Conservation (phyloP, 2,797 vertebrate species). For the Monodelphis domestica region DNA sequence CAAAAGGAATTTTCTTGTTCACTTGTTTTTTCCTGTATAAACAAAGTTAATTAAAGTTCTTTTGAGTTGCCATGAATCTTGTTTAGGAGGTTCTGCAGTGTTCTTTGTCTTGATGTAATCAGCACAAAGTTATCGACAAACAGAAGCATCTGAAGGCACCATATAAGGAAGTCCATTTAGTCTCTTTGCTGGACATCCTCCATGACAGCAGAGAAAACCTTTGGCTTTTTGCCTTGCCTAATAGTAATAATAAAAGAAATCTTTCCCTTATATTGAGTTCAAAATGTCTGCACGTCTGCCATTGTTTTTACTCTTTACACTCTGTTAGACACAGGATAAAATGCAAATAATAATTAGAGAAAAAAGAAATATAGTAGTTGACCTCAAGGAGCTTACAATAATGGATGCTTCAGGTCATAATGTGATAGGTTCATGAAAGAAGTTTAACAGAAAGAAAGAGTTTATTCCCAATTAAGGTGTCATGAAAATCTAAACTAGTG, state of each 20-base stretch:
- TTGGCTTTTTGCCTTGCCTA: background rate
- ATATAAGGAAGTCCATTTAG: background rate
- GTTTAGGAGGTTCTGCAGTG: background rate
- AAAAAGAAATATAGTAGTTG: background rate
- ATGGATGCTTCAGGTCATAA: no score
- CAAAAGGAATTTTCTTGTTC: background rate
- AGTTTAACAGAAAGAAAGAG: no score
- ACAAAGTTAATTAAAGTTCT: background rate
- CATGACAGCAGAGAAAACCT: background rate
- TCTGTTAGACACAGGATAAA: background rate
- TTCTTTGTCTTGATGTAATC: background rate
- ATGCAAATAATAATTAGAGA: background rate
- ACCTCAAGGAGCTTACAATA: no score
- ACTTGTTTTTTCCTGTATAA: background rate
- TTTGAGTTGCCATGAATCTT: background rate
- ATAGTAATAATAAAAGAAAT: background rate
- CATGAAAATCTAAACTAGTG: no score
- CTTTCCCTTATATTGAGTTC: background rate
- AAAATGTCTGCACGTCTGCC: background rate
- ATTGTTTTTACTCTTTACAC: background rate
- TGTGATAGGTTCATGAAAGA: no score
- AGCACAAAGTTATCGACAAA: no score
- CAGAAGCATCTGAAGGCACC: background rate
- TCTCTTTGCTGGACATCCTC: background rate
- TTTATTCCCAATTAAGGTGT: no score